These are phyloP conservation scores for Arenaria interpres DNA, from an alignment of 2,113 vertebrate species.

Conservation along the genomic window DNA sequence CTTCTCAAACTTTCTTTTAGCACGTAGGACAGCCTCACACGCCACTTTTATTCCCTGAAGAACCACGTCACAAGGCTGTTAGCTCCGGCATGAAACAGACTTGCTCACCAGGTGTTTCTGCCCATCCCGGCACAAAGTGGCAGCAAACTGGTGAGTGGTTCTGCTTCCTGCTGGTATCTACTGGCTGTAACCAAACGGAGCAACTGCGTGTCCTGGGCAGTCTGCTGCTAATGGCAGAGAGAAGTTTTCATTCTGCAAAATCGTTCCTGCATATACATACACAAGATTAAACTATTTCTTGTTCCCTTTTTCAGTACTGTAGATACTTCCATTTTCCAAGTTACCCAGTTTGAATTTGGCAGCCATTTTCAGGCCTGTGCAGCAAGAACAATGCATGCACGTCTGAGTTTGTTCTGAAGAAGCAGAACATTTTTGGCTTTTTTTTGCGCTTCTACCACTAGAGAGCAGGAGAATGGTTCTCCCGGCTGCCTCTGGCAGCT, in stretches of 20 bases:
- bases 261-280: not conserved
- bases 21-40: not conserved
- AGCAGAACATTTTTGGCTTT: not conserved
- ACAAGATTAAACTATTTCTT: not conserved
- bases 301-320: not conserved
- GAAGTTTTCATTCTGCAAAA: not conserved
- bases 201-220: not conserved
- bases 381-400: not conserved
- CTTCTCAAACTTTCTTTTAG: not conserved
- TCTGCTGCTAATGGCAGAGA: not conserved
- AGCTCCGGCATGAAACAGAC: not conserved
- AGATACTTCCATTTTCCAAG: not conserved
- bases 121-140: not conserved
- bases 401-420: not conserved
- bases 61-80: not conserved
- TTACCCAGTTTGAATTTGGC: not conserved
- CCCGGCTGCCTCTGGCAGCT: not conserved
- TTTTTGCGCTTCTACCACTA: slow-evolving; percentile 29
- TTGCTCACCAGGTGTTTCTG: not conserved
- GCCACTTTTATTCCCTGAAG: not conserved
- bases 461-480: slow-evolving; percentile 47
- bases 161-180: not conserved
- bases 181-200: not conserved
- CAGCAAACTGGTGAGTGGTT: not conserved
- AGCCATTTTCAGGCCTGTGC: not conserved